phyloP scores from a whole-genome alignment of 2,888 invertebrate genomes.

The Exephanes ischioxanthus region DNA sequence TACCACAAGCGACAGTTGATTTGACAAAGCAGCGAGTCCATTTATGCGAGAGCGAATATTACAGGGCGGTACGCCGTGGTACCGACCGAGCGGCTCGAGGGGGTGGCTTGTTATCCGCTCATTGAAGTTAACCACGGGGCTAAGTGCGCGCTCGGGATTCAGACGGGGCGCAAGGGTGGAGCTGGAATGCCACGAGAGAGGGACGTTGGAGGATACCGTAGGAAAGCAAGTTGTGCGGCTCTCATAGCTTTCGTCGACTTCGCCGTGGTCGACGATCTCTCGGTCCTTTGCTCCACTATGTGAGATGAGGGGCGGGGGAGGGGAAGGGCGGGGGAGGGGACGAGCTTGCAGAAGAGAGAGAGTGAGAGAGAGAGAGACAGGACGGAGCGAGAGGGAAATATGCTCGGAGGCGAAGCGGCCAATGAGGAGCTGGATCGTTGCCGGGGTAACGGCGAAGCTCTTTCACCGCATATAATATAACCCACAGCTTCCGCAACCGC shows the following conservation, averaged over 20 bases:
- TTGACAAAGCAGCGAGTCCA: slow-evolving; percentile 84
- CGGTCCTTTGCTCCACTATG: slow-evolving; percentile 1
- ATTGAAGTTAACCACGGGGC: slow-evolving; percentile 85
- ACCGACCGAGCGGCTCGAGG: slow-evolving; percentile 73
- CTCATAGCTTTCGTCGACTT: slow-evolving; percentile 46
- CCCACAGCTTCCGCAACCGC: slow-evolving; percentile 9
- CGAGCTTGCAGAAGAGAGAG: slow-evolving; percentile 33
- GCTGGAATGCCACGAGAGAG: slow-evolving; percentile 46
- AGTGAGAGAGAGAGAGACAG: slow-evolving; percentile 32
- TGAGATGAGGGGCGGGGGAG: not conserved
- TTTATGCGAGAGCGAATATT: slow-evolving; percentile 84
- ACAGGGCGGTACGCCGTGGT: slow-evolving; percentile 74
- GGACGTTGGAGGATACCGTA: slow-evolving; percentile 41
- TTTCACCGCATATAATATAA: slow-evolving; percentile 46
- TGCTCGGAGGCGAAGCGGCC: slow-evolving; percentile 75
- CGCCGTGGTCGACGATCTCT: slow-evolving; percentile 46
- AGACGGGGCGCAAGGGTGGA: slow-evolving; percentile 12
- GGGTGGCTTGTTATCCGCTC: slow-evolving; percentile 85
- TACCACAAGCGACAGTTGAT: slow-evolving; percentile 83
- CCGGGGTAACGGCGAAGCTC: slow-evolving; percentile 82
- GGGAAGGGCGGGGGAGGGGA: slow-evolving; percentile 43
- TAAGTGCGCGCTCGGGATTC: slow-evolving; percentile 79
- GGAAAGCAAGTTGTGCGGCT: slow-evolving; percentile 49
- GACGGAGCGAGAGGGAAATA: slow-evolving; percentile 42
- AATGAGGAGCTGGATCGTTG: slow-evolving; percentile 84